A percentile compares a stretch with the other conserved stretches of the same genome.
Conservation (phyloP, 2,888 invertebrate genomes). For the Trichopoda pennipes region DNA sequence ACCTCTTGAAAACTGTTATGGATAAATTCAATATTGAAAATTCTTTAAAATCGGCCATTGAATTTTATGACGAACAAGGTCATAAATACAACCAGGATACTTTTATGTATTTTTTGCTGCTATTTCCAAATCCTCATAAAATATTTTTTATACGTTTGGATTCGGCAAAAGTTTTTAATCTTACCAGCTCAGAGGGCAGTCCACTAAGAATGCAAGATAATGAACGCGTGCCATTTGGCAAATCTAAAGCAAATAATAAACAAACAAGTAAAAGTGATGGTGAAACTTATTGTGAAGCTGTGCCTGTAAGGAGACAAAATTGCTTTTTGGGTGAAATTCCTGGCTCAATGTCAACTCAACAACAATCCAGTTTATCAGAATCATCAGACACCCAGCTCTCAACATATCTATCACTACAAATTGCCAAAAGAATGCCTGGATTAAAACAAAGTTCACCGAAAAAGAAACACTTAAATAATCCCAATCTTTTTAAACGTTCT, state of each 20-base stretch:
- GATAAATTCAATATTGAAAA: slow-evolving; percentile 71
- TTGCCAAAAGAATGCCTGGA: slow-evolving; percentile 22
- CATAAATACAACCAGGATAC: slow-evolving; percentile 74
- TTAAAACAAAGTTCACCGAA: slow-evolving; percentile 50
- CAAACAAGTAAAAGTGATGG: slow-evolving; percentile 29
- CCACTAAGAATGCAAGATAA: not conserved
- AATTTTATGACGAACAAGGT: slow-evolving; percentile 74
- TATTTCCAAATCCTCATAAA: slow-evolving; percentile 77
- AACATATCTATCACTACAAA: slow-evolving; percentile 19
- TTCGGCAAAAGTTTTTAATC: slow-evolving; percentile 61
- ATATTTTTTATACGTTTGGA: slow-evolving; percentile 75
- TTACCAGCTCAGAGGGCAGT: not conserved
- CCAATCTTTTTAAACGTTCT: slow-evolving; percentile 42
- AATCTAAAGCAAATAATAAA: slow-evolving; percentile 43
- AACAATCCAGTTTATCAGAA: not conserved
- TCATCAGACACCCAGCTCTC: not conserved
- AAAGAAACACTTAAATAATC: slow-evolving; percentile 36
- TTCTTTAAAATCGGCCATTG: slow-evolving; percentile 70
- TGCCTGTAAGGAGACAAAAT: slow-evolving; percentile 77
- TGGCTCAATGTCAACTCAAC: slow-evolving; percentile 6
- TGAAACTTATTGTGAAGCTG: slow-evolving; percentile 59
- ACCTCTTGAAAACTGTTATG: slow-evolving; percentile 70
- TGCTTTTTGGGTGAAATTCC: slow-evolving; percentile 76
- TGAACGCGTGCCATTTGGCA: slow-evolving; percentile 26
- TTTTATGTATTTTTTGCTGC: slow-evolving; percentile 75